phyloP scores from a whole-genome alignment of 2,113 vertebrate species.

The Nesogale talazaci region DNA sequence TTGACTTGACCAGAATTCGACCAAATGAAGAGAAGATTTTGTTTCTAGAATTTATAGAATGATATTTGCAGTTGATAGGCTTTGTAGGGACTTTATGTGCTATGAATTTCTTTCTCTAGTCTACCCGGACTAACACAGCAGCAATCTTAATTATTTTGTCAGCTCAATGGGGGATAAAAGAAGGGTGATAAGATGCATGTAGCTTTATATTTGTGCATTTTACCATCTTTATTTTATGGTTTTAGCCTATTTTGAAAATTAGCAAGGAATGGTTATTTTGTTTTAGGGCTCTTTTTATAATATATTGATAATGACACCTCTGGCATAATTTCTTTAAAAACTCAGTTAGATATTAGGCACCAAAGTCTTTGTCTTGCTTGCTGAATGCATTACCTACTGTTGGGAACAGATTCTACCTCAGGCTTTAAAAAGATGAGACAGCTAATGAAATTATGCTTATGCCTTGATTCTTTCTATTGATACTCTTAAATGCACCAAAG shows the following conservation, averaged over 20 bases:
- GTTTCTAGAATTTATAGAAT: not conserved
- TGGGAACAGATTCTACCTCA: not conserved
- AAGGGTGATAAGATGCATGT: not conserved
- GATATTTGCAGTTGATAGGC: not conserved
- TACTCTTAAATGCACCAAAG: not conserved
- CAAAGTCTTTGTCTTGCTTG: not conserved
- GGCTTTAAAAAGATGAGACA: not conserved
- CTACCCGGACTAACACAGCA: no score
- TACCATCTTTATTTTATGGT: not conserved
- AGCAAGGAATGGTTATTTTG: not conserved
- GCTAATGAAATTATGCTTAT: not conserved
- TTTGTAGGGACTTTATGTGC: not conserved
- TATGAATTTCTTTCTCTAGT: no score
- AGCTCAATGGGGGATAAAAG: conserved; percentile 11
- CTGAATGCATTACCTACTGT: not conserved
- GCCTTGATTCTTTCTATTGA: not conserved
- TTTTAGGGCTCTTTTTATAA: not conserved
- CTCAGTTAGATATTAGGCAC: not conserved
- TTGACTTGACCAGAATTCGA: no score
- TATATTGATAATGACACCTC: not conserved
- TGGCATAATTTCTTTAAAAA: not conserved
- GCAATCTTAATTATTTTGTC: conserved; percentile 48
- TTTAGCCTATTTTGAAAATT: conserved; percentile 9
- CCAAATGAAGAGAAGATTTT: no score
- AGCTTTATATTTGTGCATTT: not conserved